Evolutionary conservation across 2,113 vertebrate species (phyloP), one percentile per base, ranked within the genome.

Genomic region (Onychorhynchus coronatus): DNA sequence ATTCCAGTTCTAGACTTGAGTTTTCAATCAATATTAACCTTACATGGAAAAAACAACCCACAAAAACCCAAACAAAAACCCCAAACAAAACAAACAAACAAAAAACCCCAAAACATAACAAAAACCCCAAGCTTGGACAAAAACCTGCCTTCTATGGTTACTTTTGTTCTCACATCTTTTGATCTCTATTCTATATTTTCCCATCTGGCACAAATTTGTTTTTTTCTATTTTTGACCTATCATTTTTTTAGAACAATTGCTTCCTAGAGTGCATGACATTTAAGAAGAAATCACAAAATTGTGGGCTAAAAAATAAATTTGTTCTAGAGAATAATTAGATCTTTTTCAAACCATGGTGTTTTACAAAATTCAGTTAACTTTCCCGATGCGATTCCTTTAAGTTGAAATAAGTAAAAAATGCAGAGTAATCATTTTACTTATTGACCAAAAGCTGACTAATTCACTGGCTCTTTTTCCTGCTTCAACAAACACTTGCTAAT

Each of bases 321-420:
- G 33, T 90, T 91, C 44, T 87, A 58, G 89, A 89, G 70, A 85
- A 72, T 58, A 75, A 65, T 88, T 91, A 81, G 72, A 77, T 93
- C 37, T 91, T 71, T 88, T 84, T 52, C 33, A 71, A 81, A 79
- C 82, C 59, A 31, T 47, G n/a, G 17, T 81, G 49, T 65, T 96
- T 94, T 90, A 71, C 67, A 88, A 81, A 95, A 88, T 86, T 78
- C 82, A 90, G 53, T 96, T 96, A 96, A 84, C 73, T 95, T 92
- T 92, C 68, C 80, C 86, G 59, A 90, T 94, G 47, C 77, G 89
- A 85, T 80, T 81, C 72, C 90, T 88, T 96, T 92, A 76, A 95
- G 77, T 46, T 27, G 59, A 90, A 94, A 30, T 59, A 81, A 93
- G 61, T 3, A 5, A 88, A 74, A 79, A 88, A 35, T 84, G 86